Base-by-base conservation (phyloP, 2,113 vertebrate genomes). In the Osmerus eperlanus region DNA sequence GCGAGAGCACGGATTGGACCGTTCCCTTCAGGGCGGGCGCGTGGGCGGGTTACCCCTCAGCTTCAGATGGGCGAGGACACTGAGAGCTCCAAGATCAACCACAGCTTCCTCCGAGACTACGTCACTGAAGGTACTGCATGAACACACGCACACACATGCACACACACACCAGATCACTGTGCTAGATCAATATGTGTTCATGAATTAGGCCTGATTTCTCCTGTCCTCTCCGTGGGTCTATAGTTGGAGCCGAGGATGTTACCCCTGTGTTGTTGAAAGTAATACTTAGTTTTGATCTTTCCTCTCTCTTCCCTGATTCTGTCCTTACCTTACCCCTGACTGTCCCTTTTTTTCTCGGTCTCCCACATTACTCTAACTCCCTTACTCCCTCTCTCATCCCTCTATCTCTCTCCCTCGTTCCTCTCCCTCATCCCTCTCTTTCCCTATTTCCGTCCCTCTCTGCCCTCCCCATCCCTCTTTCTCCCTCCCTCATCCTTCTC, bases 1-100 rank as follows among this genome's bases (percentile, higher is more conserved):
- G 90, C 83, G 94, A 95, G 90, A 94, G 91, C 91, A 93, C 92
- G 89, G 95, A 95, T 94, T 92, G 94, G 93, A 93, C 92, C 94
- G 92, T 92, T 92, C 94, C 93, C 91, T 90, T 94, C 93, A 93
- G 94, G 94, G 93, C 92, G 92, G 95, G 95, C 92, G 94, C 92
- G 93, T 94, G 94, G 94, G 94, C 93, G 93, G 86, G 84, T 88
- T 93, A 94, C 93, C 91, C 94, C 90, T 88, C 84, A 51, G 92
- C 95, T 95, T 96, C 96, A 91, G 94, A 99, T 99, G 97, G 97
- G 96, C 93, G 97, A 99, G 94, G 96, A 97, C 94, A 89, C 94
- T 92, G 97, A 98, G 94, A 91, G 95, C 86, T 89, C 93, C 86
- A 96, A 96, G 91, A 96, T 98, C 93, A 98, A 97, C 95, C 95